Evolutionary conservation across 2,888 invertebrate genomes (phyloP), one percentile per base, ranked within the genome.

Genomic region (Aphodius sticticus): DNA sequence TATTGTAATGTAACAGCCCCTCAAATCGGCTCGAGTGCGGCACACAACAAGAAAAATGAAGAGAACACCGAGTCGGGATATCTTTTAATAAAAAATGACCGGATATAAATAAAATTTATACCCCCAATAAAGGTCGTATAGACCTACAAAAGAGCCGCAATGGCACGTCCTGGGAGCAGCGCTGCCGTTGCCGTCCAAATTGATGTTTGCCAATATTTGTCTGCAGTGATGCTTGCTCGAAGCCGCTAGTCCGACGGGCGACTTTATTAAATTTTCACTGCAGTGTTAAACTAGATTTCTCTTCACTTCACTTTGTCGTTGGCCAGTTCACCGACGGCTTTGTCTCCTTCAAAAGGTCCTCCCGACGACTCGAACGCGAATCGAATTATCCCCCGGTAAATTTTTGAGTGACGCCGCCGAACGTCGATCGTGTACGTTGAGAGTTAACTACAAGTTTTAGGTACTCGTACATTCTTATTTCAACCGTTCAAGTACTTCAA

Each of bases 61-160:
- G 53, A 53, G 12, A 53, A 53, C 53, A 53, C 53, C 53, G 12
- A 53, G 53, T 1, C 53, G 53, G 53, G 53, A 53, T 53, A 53
- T 53, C 53, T 53, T 53, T 53, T 53, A 53, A 53, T 53, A 53
- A 53, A 53, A 53, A 53, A 53, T 53, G 53, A 53, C 53, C 53
- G 53, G 53, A 12, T 53, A 53, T 53, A 53, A 53, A 53, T 53
- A 53, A 53, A 53, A 53, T 53, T 53, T 53, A 53, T 53, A 53
- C 53, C 53, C 53, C 53, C 53, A 53, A 53, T 53, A 53, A 53
- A 53, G 53, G 53, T 53, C 53, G 53, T 53, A 53, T 53, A 53
- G 53, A 53, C 53, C 53, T 53, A 53, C 53, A 53, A 53, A 53
- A 12, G 53, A 5, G 53, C 53, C 53, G 53, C 53, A 53, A 53